Base-by-base conservation (phyloP, 2,113 vertebrate species). In the Rhinoderma darwinii region DNA sequence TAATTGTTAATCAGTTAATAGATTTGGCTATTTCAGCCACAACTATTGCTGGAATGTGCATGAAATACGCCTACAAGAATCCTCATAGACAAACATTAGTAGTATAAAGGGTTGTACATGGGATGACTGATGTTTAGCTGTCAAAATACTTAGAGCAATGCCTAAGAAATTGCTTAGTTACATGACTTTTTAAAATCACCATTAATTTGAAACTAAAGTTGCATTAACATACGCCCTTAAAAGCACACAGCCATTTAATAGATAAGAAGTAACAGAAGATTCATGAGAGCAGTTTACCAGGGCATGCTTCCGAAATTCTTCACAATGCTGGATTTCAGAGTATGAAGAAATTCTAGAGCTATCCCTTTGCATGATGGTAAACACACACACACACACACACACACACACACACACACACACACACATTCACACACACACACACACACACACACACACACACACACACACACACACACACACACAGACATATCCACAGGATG, bases 171-270 rank as follows among this genome's bases (percentile, higher is more conserved):
- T 17, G n/a, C 17, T 30, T 0, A 30, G 14, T 50, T 32, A 30
- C 12, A 7, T 30, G 14, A 6, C 72, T 25, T 25, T 2, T 32
- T 50, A 15, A 77, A 32, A 77, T 77, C 27, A 7, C 47, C 17
- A 18, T 76, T 76, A 44, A 22, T 51, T 77, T 35, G 3, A 12
- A 32, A 32, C 1, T 15, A 25, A 50, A 47, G 74, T 15, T 51
- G 10, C 12, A 50, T 32, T 51, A 77, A 32, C 51, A 77, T 51
- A 18, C 2, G 2, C 27, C 44, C 30, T 32, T 77, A 77, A 50
- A 77, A 77, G 74, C 44, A 27, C 17, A 50, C 12, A 18, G 44
- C 75, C 32, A 77, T 35, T 77, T 77, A 51, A 77, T 51, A 32
- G 22, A 77, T 25, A 47, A 30, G 14, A 76, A 30, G 11, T 30